A percentile compares a stretch with the other conserved stretches of the same genome.
Evolutionary conservation across 2,797 vertebrate genomes (phyloP).

Genomic region (Sarcoramphus papa): DNA sequence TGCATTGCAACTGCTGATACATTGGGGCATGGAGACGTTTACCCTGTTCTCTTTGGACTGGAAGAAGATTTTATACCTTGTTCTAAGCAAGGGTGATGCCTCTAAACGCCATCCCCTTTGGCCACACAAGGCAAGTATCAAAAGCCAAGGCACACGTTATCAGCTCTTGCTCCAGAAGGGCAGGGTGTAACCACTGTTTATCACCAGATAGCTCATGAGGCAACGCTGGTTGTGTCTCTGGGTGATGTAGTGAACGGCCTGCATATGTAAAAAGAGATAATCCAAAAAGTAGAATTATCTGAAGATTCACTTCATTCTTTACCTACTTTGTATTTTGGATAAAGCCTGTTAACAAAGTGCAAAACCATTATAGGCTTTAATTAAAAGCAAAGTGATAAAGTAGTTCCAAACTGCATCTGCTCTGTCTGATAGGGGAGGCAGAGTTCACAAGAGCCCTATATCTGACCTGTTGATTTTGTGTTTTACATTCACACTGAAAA

Average conservation of each 20-base stretch:
- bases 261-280: not conserved
- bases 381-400: constrained; percentile 27
- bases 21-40: not conserved
- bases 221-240: not conserved
- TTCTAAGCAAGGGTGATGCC: not conserved
- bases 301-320: not conserved
- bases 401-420: not conserved
- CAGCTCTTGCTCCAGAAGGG: not conserved
- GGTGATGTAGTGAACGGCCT: not conserved
- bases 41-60: not conserved
- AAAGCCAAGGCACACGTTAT: not conserved
- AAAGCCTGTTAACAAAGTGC: constrained; percentile 1
- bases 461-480: constrained; percentile 26
- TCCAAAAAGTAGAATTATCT: not conserved
- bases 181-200: not conserved
- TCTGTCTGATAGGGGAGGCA: constrained; percentile 4
- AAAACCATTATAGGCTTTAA: constrained; percentile 5
- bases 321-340: not conserved
- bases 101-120: not conserved
- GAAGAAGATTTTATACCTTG: not conserved
- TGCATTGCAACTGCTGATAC: not conserved
- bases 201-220: not conserved
- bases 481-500: not conserved
- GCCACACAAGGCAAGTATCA: not conserved
- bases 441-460: not conserved